Evolutionary conservation across 2,888 invertebrate species (phyloP).

Genomic region (Polylopha cassiicola): DNA sequence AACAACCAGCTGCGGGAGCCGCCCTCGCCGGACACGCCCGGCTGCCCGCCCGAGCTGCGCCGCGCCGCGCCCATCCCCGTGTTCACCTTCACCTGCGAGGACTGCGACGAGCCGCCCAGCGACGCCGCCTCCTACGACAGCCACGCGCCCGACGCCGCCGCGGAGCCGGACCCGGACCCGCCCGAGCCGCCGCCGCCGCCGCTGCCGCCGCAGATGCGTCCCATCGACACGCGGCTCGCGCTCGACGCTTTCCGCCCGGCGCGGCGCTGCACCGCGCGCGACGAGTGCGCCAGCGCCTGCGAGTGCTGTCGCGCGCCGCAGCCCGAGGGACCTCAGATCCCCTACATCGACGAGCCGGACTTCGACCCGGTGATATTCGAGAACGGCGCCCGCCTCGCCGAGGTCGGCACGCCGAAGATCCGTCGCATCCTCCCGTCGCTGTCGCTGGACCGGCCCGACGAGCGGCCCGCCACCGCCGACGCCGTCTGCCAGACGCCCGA

Average conservation of each 20-base stretch:
- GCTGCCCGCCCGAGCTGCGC: constrained; percentile 50
- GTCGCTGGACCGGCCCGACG: constrained; percentile 57
- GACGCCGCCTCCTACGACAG: constrained; percentile 36
- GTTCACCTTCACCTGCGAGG: constrained; percentile 68
- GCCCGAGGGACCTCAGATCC: constrained; percentile 61
- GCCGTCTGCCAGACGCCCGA: constrained; percentile 61
- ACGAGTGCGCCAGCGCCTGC: constrained; percentile 67
- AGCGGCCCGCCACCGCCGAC: constrained; percentile 55
- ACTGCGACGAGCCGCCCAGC: constrained; percentile 51
- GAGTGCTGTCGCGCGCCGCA: constrained; percentile 69
- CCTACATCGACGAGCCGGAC: constrained; percentile 68
- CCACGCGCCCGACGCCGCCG: constrained; percentile 45
- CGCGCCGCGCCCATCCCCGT: constrained; percentile 53
- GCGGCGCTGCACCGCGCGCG: constrained; percentile 49
- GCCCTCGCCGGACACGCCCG: constrained; percentile 60
- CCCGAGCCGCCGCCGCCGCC: constrained; percentile 47
- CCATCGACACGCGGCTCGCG: constrained; percentile 60
- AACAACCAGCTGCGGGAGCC: constrained; percentile 60
- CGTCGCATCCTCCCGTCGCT: constrained; percentile 64
- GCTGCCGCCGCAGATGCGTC: constrained; percentile 63
- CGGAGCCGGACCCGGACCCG: constrained; percentile 57
- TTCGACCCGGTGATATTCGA: constrained; percentile 68
- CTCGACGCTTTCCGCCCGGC: too few species aligned
- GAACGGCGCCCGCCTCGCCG: constrained; percentile 47
- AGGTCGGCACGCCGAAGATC: constrained; percentile 59